Percentiles rank a stretch among this genome's conserved stretches.
phyloP scores from a whole-genome alignment of 2,113 vertebrate genomes.

The Trematocara macrostoma region DNA sequence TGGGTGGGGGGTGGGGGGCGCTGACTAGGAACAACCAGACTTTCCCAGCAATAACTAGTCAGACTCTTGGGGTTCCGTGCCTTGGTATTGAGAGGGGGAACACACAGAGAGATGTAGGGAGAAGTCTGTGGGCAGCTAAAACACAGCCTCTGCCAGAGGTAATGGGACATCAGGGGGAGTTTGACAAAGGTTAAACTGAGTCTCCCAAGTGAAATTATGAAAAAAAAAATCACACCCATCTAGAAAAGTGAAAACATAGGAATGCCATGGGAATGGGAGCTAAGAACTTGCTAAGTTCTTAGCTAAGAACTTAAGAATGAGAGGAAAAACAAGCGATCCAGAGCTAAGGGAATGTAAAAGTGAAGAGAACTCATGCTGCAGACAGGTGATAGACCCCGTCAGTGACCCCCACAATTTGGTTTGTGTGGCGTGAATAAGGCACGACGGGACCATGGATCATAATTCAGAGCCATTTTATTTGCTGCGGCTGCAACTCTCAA shows the following conservation, averaged over 20 bases:
- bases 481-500: too few relatives aligned
- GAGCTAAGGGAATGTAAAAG: background rate
- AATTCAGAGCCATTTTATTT: too few relatives aligned
- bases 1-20: background rate
- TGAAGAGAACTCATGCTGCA: background rate
- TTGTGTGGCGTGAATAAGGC: too few relatives aligned
- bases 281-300: background rate
- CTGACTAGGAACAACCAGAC: background rate
- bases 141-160: background rate
- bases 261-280: background rate
- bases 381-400: background rate
- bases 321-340: background rate
- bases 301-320: background rate
- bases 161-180: conserved; percentile 5
- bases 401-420: background rate
- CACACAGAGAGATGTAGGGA: conserved; percentile 33
- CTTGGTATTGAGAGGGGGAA: conserved; percentile 7
- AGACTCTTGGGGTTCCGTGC: background rate
- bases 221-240: background rate
- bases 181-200: conserved; percentile 5
- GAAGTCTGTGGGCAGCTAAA: background rate
- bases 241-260: background rate
- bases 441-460: too few relatives aligned
- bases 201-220: background rate
- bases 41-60: conserved; percentile 26